These are phyloP conservation scores for Lanistes nyassanus DNA, from an alignment of 1,140 invertebrate species.

Conservation along the genomic window DNA sequence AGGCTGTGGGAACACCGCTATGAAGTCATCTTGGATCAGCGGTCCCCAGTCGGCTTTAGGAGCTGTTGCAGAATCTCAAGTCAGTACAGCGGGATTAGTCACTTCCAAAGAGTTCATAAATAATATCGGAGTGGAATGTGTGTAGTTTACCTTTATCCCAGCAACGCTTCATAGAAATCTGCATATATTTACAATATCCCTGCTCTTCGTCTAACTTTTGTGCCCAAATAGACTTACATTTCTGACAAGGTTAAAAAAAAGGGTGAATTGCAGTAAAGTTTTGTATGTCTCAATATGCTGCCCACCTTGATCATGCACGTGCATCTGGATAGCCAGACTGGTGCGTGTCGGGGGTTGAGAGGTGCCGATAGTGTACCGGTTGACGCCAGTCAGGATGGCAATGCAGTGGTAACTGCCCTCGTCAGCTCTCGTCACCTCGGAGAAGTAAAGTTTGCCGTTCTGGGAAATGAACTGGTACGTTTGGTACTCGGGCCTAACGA, in stretches of 20 bases:
- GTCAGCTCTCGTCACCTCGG: conserved; percentile 46
- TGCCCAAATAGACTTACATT: too few species aligned
- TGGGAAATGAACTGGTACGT: conserved; percentile 49
- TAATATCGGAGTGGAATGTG: background rate
- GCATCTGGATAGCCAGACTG: conserved; percentile 40
- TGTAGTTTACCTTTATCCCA: too few species aligned
- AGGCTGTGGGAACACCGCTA: conserved; percentile 93
- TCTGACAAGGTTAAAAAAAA: too few species aligned
- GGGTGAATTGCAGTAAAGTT: too few species aligned
- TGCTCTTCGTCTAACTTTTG: too few species aligned
- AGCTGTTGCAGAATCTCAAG: conserved; percentile 24
- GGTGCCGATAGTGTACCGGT: conserved; percentile 34
- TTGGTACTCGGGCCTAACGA: conserved; percentile 31
- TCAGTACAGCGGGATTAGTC: too few species aligned
- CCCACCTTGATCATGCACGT: conserved; percentile 39
- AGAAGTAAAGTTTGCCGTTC: conserved; percentile 54
- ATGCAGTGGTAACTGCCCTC: conserved; percentile 44
- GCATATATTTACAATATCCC: too few species aligned
- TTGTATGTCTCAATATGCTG: too few species aligned
- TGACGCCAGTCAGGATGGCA: conserved; percentile 44
- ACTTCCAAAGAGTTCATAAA: too few species aligned
- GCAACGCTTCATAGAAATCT: background rate
- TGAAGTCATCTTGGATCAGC: conserved; percentile 88
- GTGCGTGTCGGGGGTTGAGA: conserved; percentile 40
- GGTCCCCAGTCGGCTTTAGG: conserved; percentile 54